phyloP scores from a whole-genome alignment of 2,113 vertebrate species.

The Peromyscus leucopus region DNA sequence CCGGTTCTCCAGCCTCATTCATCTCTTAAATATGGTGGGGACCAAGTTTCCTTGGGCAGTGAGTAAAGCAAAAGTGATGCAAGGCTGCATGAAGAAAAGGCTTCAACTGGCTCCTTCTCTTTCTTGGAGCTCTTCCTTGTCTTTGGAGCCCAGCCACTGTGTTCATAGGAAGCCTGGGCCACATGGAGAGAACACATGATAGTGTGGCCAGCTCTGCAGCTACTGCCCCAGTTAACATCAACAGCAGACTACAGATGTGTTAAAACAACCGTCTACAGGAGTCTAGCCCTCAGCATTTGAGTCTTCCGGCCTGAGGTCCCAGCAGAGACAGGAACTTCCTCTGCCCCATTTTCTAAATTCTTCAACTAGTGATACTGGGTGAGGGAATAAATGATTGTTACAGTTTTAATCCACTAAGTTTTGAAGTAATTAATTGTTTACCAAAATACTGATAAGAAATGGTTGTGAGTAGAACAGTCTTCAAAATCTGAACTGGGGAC shows the following conservation, averaged over 20 bases:
- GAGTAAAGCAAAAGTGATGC: not conserved
- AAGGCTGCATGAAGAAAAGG: not conserved
- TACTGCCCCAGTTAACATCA: not conserved
- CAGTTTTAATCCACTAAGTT: not conserved
- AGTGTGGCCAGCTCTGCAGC: not conserved
- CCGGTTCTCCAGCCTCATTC: not conserved
- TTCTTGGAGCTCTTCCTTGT: not conserved
- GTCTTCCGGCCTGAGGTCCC: not conserved
- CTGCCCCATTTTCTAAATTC: not conserved
- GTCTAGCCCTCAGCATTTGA: not conserved
- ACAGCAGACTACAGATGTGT: not conserved
- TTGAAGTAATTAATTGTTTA: constrained; percentile 7
- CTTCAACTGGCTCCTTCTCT: not conserved
- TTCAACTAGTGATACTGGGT: not conserved
- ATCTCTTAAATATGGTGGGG: not conserved
- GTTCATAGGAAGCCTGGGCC: not conserved
- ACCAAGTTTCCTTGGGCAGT: not conserved
- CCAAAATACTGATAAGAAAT: not conserved
- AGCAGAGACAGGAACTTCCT: not conserved
- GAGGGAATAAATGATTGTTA: not conserved
- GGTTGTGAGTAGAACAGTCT: not conserved
- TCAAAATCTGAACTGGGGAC: not conserved
- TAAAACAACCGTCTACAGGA: not conserved
- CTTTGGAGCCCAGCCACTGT: not conserved
- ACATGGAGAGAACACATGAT: not conserved